Conservation (phyloP, 1,140 invertebrate genomes). For the Pogonognathellus flavescens region DNA sequence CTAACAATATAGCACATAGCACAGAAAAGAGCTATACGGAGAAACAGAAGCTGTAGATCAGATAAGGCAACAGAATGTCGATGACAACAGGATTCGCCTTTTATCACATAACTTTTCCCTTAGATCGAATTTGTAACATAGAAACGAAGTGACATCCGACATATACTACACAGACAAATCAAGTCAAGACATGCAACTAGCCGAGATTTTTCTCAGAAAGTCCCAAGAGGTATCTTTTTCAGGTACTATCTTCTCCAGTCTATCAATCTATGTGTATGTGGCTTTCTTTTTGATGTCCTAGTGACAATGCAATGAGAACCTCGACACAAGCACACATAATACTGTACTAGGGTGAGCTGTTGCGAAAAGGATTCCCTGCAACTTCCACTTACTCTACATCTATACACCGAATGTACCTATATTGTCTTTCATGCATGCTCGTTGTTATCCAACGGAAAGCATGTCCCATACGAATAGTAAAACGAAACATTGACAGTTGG, state of each 20-base stretch:
- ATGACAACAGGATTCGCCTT: slow-evolving; percentile 35
- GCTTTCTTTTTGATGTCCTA: slow-evolving; percentile 8
- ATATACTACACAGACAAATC: slow-evolving; percentile 22
- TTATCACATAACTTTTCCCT: slow-evolving; percentile 29
- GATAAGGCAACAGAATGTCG: neutral
- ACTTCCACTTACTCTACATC: neutral
- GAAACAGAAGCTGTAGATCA: neutral
- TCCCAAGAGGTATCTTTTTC: slow-evolving; percentile 39
- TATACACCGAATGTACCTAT: neutral
- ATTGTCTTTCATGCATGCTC: neutral
- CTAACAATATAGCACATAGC: no score
- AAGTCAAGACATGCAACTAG: slow-evolving; percentile 1
- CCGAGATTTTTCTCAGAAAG: slow-evolving; percentile 23
- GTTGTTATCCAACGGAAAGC: neutral
- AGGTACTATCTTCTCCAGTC: neutral
- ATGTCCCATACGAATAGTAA: neutral
- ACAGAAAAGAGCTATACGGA: no score
- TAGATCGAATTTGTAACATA: neutral
- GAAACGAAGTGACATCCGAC: neutral
- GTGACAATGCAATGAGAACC: neutral
- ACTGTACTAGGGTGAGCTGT: neutral
- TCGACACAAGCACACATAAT: neutral
- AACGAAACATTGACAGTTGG: neutral
- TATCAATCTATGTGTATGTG: slow-evolving; percentile 25
- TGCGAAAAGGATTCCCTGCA: neutral